Evolutionary conservation across 2,797 vertebrate species (phyloP).

Genomic region (Chrosomus eos): DNA sequence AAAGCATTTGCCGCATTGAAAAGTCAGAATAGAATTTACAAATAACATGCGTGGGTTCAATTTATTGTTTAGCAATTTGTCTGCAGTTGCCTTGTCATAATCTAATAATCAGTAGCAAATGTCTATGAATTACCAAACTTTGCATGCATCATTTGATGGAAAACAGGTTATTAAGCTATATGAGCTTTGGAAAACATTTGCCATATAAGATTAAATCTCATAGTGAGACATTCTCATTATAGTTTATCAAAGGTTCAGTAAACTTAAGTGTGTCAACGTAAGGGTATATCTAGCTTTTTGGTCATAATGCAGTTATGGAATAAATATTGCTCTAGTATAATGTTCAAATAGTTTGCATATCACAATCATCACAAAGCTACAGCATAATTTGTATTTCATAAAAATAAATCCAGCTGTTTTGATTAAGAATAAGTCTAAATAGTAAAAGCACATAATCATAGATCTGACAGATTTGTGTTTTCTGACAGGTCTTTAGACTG

Average conservation of each 20-base stretch:
- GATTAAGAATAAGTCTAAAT: slow-evolving; percentile 13
- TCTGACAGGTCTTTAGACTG: slow-evolving; percentile 19
- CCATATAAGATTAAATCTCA: slow-evolving; percentile 5
- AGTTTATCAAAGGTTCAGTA: neutral
- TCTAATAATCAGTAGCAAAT: neutral
- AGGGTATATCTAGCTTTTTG: slow-evolving; percentile 6
- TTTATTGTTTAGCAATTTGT: neutral
- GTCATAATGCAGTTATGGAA: neutral
- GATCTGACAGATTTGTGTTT: neutral
- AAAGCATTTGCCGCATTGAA: too few species aligned
- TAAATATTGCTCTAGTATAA: slow-evolving; percentile 4
- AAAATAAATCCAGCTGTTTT: slow-evolving; percentile 24
- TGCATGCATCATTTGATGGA: neutral
- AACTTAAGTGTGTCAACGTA: slow-evolving; percentile 2
- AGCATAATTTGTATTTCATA: neutral
- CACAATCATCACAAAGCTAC: slow-evolving; percentile 1
- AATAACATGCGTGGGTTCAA: neutral
- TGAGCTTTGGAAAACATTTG: neutral
- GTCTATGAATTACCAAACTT: neutral
- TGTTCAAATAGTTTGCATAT: neutral
- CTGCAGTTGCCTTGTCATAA: neutral
- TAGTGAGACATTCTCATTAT: slow-evolving; percentile 1
- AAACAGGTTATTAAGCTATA: neutral
- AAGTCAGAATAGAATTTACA: too few species aligned
- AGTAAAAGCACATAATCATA: neutral